Percentiles rank a stretch among this genome's conserved stretches.
Evolutionary conservation across 2,888 invertebrate genomes (phyloP).

Genomic region (Ophioninae sp.): DNA sequence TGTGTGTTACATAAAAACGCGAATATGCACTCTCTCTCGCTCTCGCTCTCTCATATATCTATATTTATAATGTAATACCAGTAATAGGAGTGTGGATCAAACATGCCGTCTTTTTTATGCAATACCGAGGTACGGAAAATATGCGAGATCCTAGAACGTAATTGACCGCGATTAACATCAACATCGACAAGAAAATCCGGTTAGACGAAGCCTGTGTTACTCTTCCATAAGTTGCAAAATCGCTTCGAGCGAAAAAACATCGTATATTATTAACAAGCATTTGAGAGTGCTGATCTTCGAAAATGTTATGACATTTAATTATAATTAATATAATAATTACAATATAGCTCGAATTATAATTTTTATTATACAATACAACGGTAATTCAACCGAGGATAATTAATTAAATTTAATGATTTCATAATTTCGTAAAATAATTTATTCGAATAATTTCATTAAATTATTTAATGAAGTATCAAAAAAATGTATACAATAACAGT

Average conservation of each 20-base stretch:
- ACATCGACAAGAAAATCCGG: not conserved
- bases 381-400: too few species aligned
- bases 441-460: too few species aligned
- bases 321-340: too few species aligned
- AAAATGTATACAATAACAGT: too few species aligned
- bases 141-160: conserved; percentile 23
- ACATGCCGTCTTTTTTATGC: not conserved
- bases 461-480: too few species aligned
- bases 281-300: too few species aligned
- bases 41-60: not conserved
- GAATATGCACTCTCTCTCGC: not conserved
- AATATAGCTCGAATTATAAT: too few species aligned
- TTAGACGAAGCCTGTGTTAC: not conserved
- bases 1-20: too few species aligned
- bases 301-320: too few species aligned
- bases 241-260: not conserved
- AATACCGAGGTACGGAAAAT: not conserved
- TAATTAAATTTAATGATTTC: too few species aligned
- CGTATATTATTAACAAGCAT: not conserved
- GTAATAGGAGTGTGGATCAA: not conserved
- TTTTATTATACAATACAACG: too few species aligned
- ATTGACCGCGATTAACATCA: conserved; percentile 30
- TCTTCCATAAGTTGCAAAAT: not conserved
- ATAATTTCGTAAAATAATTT: too few species aligned
- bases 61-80: not conserved